Evolutionary conservation across 2,888 invertebrate genomes (phyloP).

Genomic region (Therioaphis trifolii): DNA sequence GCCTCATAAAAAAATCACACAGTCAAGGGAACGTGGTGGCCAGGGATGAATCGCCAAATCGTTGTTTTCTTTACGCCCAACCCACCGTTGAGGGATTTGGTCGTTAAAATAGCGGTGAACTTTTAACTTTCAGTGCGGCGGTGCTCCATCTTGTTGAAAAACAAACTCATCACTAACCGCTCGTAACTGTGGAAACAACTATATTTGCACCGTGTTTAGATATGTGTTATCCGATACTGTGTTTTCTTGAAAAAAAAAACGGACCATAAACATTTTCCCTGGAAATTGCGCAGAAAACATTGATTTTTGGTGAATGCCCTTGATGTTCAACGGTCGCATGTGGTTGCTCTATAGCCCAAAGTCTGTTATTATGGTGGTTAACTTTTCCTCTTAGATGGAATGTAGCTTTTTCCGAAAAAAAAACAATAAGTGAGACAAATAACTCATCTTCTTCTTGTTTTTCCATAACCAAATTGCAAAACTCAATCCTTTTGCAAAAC

Average conservation of each 20-base stretch:
- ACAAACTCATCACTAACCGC: background rate
- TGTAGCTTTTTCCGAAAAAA: slow-evolving; percentile 53
- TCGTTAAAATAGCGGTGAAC: background rate
- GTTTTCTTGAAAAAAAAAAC: background rate
- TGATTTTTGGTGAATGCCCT: slow-evolving; percentile 21
- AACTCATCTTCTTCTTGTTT: slow-evolving; percentile 44
- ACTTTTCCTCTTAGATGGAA: slow-evolving; percentile 46
- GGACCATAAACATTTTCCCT: background rate
- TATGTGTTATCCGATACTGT: background rate
- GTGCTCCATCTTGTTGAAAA: background rate
- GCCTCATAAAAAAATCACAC: no score
- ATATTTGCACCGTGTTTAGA: background rate
- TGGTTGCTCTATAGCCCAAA: slow-evolving; percentile 52
- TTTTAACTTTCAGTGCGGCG: background rate
- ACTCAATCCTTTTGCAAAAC: no score
- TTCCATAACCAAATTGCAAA: background rate
- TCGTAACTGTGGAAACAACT: background rate
- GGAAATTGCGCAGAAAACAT: slow-evolving; percentile 59
- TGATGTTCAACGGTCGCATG: slow-evolving; percentile 22
- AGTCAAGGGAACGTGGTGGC: no score
- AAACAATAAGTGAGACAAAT: slow-evolving; percentile 57
- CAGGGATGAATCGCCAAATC: background rate
- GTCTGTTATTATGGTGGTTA: slow-evolving; percentile 47
- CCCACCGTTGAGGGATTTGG: slow-evolving; percentile 13
- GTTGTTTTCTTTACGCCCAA: background rate